Percentiles rank a stretch among this genome's conserved stretches.
phyloP scores from a whole-genome alignment of 2,888 invertebrate species.

The Serrognathus titanus region DNA sequence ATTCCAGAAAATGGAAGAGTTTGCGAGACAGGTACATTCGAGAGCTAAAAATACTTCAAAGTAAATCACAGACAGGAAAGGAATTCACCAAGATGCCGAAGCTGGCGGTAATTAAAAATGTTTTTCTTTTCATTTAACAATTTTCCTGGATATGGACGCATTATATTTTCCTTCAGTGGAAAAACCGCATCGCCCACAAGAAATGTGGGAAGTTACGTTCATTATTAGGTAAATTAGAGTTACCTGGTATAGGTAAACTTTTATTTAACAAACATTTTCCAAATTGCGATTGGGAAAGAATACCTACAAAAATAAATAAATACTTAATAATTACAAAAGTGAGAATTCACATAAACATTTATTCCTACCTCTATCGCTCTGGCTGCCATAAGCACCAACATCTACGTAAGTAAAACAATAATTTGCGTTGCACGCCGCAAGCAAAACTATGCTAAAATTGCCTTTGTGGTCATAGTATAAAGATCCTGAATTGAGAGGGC shows the following conservation, averaged over 20 bases:
- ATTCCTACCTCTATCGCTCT: constrained; percentile 30
- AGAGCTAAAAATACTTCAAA: too few species aligned
- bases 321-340: too few species aligned
- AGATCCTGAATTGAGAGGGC: constrained; percentile 30
- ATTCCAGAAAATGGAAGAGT: too few species aligned
- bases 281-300: too few species aligned
- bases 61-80: too few species aligned
- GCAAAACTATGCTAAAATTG: constrained; percentile 26
- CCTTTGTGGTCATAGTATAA: constrained; percentile 31
- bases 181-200: constrained; percentile 27
- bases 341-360: constrained; percentile 9
- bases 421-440: constrained; percentile 21
- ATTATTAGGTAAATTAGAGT: too few species aligned
- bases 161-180: constrained; percentile 12
- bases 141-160: constrained; percentile 15
- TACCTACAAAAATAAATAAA: too few species aligned
- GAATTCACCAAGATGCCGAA: too few species aligned
- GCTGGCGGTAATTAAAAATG: constrained; percentile 28
- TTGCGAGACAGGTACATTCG: too few species aligned
- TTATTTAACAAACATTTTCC: too few species aligned
- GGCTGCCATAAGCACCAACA: constrained; percentile 31
- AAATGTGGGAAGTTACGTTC: too few species aligned
- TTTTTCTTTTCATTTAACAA: constrained; percentile 15
- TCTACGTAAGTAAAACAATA: constrained; percentile 32
- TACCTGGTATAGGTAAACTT: too few species aligned